A percentile compares a stretch with the other conserved stretches of the same genome.
phyloP scores from a whole-genome alignment of 2,113 vertebrate species.

The Shinisaurus crocodilurus region DNA sequence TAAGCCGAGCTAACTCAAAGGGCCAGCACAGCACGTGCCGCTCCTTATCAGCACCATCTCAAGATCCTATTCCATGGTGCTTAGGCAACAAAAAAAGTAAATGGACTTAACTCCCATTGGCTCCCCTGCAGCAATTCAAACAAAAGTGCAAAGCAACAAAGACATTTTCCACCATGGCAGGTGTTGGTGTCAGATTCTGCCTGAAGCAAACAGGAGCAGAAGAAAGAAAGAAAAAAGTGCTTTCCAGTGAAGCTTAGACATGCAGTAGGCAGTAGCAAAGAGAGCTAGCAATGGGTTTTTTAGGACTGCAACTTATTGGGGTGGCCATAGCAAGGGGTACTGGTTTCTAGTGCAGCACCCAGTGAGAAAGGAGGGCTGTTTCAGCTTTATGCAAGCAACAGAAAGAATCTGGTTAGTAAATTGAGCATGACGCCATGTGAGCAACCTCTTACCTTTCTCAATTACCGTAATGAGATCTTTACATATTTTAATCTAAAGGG shows the following conservation, averaged over 20 bases:
- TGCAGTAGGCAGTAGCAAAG: slow-evolving; percentile 81
- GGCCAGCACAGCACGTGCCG: slow-evolving; percentile 70
- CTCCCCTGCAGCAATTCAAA: slow-evolving; percentile 82
- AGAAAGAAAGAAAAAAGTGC: slow-evolving; percentile 67
- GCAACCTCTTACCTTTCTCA: slow-evolving; percentile 89
- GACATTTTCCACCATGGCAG: slow-evolving; percentile 86
- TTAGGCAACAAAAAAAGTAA: slow-evolving; percentile 70
- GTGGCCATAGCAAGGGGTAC: slow-evolving; percentile 53
- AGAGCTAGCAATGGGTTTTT: slow-evolving; percentile 73
- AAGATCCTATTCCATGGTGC: slow-evolving; percentile 73
- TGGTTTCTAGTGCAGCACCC: slow-evolving; percentile 64
- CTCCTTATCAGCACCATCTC: slow-evolving; percentile 78
- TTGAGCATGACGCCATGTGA: slow-evolving; percentile 42
- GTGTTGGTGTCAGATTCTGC: slow-evolving; percentile 86
- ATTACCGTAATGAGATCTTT: slow-evolving; percentile 83
- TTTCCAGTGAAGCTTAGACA: slow-evolving; percentile 74
- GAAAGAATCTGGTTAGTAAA: slow-evolving; percentile 77
- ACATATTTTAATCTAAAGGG: slow-evolving; percentile 90
- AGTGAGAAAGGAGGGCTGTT: slow-evolving; percentile 35
- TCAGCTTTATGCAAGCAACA: slow-evolving; percentile 45
- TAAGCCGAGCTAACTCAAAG: slow-evolving; percentile 70
- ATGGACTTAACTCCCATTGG: slow-evolving; percentile 77
- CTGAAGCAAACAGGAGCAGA: slow-evolving; percentile 81
- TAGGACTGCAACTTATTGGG: slow-evolving; percentile 78
- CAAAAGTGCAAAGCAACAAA: slow-evolving; percentile 89